Evolutionary conservation across 2,113 vertebrate species (phyloP).

Genomic region (Micronycteris hirsuta): DNA sequence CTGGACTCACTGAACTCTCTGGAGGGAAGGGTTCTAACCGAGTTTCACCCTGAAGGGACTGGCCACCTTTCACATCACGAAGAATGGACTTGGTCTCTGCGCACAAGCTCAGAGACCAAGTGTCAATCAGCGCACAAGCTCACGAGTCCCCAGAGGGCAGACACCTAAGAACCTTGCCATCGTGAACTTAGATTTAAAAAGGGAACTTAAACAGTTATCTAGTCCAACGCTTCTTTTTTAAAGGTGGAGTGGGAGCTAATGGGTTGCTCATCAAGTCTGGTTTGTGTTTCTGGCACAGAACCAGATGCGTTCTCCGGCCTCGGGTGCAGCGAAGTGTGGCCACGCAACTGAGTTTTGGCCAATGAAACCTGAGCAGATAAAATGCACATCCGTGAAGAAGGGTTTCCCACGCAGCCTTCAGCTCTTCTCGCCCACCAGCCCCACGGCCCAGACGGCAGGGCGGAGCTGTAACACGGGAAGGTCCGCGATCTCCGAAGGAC

Average conservation of each 20-base stretch:
- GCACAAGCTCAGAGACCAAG: no score
- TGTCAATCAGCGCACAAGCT: no score
- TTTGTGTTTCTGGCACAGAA: background rate
- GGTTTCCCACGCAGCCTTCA: no score
- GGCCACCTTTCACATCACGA: background rate
- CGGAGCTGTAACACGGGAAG: fast-evolving
- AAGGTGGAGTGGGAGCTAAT: background rate
- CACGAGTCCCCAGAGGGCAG: background rate
- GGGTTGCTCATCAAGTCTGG: no score
- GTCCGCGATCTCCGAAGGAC: background rate
- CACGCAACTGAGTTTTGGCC: background rate
- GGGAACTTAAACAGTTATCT: no score
- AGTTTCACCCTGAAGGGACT: background rate
- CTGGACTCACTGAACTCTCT: background rate
- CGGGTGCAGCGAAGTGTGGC: background rate
- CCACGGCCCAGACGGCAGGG: background rate
- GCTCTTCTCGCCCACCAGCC: background rate
- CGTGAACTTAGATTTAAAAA: background rate
- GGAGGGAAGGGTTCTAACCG: background rate
- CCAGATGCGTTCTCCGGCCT: background rate
- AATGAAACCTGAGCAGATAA: background rate
- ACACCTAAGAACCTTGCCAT: background rate
- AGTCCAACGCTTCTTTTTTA: background rate
- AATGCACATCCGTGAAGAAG: background rate
- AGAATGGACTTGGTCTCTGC: background rate